Conservation (phyloP, 2,113 vertebrate genomes). For the Caranx melampygus region DNA sequence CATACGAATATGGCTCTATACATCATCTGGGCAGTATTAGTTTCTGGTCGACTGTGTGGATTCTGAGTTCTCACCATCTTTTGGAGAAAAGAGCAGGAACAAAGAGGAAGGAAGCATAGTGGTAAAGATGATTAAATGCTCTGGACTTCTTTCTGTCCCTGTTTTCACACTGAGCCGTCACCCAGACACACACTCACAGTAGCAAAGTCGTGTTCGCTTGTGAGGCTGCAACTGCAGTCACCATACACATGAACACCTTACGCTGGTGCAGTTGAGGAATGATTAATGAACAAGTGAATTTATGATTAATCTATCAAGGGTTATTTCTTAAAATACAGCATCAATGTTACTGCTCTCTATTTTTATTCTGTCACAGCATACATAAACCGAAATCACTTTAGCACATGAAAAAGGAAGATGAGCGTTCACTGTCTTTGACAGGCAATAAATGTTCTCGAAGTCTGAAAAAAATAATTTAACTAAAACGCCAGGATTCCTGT, state of each 20-base stretch:
- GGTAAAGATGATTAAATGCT: conserved; percentile 41
- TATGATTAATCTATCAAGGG: conserved; percentile 1
- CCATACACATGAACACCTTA: background rate
- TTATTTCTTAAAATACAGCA: conserved; percentile 2
- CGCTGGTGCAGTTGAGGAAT: background rate
- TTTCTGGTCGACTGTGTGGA: conserved; percentile 1
- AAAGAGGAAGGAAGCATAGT: conserved; percentile 8
- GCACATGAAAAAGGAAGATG: background rate
- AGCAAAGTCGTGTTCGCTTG: background rate
- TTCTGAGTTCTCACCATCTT: conserved; percentile 14
- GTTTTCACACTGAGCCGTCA: background rate
- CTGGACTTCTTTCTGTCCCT: background rate
- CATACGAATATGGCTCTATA: conserved; percentile 15
- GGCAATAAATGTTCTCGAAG: background rate
- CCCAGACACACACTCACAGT: background rate
- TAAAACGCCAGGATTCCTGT: background rate
- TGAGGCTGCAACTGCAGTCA: background rate
- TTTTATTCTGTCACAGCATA: background rate
- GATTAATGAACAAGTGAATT: conserved; percentile 10
- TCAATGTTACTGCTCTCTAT: background rate
- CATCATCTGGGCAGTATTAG: conserved; percentile 21
- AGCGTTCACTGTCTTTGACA: background rate
- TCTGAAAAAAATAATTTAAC: background rate
- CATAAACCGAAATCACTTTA: background rate
- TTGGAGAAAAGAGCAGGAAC: background rate